Evolutionary conservation across 2,113 vertebrate species (phyloP), one percentile per base, ranked within the genome.

Genomic region (Polypterus bichir): DNA sequence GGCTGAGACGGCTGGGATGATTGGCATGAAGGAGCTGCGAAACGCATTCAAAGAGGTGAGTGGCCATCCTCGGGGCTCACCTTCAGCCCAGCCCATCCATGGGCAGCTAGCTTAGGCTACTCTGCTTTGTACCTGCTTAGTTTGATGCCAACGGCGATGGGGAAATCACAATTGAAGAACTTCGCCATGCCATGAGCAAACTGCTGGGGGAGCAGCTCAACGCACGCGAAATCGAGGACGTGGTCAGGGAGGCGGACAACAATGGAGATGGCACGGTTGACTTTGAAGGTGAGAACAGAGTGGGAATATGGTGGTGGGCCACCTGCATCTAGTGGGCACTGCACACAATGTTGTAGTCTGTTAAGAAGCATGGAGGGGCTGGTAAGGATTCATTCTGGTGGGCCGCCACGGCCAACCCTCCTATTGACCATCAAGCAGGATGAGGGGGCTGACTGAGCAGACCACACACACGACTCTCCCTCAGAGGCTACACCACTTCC

Each of bases 31-130:
- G 69, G 90, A 93, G 68, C 83, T 92, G 56, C 79, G 86, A 60
- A 81, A 92, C 0, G 90, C 89, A 55, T 93, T 93, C 66, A 91
- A 86, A 71, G 90, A 92, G 80, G 91, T 92, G 64, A 86, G 74
- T 54, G 3, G 61, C 3, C 8, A 27, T 1, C 3, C 4, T 9
- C 47, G 58, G 0, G 53, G 1, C 0, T 10, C 2, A 9, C 1
- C 4, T 4, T 48, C 9, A 44, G 46, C 9, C 60, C 58, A 64
- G 47, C 57, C 54, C 52, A 2, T 6, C 10, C 49, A 4, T 64
- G 27, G 4, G 10, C n/a, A 4, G 8, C 44, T 1, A 46, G 49
- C 5, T 5, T 7, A 46, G 27, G 8, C 44, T 4, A 27, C 46
- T 45, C 48, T 46, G 3, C 51, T 49, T 4, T 9, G 44, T 56